Evolutionary conservation across 1,140 invertebrate genomes (phyloP).

Genomic region (Hormaphis cornu): DNA sequence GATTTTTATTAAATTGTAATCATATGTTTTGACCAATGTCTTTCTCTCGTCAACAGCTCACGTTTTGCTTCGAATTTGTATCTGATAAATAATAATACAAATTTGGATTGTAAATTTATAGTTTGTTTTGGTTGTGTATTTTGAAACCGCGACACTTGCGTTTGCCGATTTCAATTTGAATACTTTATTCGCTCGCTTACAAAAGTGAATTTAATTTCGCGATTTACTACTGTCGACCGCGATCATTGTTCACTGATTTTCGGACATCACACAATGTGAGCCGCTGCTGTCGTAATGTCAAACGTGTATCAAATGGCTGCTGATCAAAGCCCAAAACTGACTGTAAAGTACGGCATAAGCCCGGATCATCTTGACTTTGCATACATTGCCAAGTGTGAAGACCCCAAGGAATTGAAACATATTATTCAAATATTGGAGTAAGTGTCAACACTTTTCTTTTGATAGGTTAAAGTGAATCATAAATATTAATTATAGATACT

Average conservation of each 20-base stretch:
- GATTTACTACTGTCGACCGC: neutral
- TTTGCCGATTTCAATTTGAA: neutral
- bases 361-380: constrained; percentile 51
- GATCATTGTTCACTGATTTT: neutral
- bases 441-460: neutral
- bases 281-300: neutral
- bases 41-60: constrained; percentile 3
- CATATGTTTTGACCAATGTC: constrained; percentile 1
- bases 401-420: constrained; percentile 50
- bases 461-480: neutral
- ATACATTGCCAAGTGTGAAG: constrained; percentile 48
- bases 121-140: no score
- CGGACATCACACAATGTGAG: neutral
- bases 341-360: constrained; percentile 38
- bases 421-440: constrained; percentile 51
- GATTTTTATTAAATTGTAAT: neutral
- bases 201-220: no score
- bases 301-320: neutral
- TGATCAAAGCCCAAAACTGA: neutral
- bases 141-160: no score
- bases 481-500: neutral
- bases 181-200: no score
- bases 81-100: neutral
- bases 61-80: neutral
- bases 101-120: no score